Percentiles rank a stretch among this genome's conserved stretches.
Conservation (phyloP, 2,797 vertebrate genomes). For the Aulostomus chinensis region DNA sequence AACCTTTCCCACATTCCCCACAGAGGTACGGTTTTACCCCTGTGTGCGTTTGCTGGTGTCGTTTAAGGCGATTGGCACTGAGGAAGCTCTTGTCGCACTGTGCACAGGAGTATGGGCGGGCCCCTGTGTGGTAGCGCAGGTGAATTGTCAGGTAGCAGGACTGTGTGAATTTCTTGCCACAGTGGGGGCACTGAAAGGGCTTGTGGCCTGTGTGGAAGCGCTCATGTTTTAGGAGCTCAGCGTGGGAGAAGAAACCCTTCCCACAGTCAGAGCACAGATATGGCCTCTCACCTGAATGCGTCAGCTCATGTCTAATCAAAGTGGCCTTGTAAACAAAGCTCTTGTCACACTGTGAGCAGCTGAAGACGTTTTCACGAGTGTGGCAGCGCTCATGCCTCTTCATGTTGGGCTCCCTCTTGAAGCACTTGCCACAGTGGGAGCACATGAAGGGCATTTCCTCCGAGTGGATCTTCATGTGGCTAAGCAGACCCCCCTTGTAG, state of each 20-base stretch:
- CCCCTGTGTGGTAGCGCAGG: slow-evolving; percentile 77
- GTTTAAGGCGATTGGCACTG: slow-evolving; percentile 76
- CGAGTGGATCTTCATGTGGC: slow-evolving; percentile 78
- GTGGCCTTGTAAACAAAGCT: slow-evolving; percentile 78
- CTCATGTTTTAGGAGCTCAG: slow-evolving; percentile 77
- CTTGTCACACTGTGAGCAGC: slow-evolving; percentile 76
- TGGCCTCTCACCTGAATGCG: slow-evolving; percentile 76
- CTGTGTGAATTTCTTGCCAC: slow-evolving; percentile 78
- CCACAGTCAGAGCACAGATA: slow-evolving; percentile 79
- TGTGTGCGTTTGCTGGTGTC: slow-evolving; percentile 74
- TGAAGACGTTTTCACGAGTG: slow-evolving; percentile 71
- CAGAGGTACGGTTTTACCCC: slow-evolving; percentile 75
- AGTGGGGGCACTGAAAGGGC: slow-evolving; percentile 76
- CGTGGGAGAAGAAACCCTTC: slow-evolving; percentile 77
- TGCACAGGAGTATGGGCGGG: slow-evolving; percentile 69
- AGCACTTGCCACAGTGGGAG: slow-evolving; percentile 75
- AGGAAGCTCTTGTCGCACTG: slow-evolving; percentile 80
- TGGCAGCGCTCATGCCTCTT: slow-evolving; percentile 75
- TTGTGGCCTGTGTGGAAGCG: slow-evolving; percentile 80
- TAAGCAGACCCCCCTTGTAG: slow-evolving; percentile 69
- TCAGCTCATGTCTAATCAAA: slow-evolving; percentile 73
- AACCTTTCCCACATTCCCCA: slow-evolving; percentile 68
- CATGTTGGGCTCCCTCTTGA: slow-evolving; percentile 76
- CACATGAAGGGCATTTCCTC: slow-evolving; percentile 77
- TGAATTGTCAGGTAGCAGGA: slow-evolving; percentile 80